These are phyloP conservation scores for Autographa gamma DNA, from an alignment of 2,888 invertebrate genomes.

Conservation along the genomic window DNA sequence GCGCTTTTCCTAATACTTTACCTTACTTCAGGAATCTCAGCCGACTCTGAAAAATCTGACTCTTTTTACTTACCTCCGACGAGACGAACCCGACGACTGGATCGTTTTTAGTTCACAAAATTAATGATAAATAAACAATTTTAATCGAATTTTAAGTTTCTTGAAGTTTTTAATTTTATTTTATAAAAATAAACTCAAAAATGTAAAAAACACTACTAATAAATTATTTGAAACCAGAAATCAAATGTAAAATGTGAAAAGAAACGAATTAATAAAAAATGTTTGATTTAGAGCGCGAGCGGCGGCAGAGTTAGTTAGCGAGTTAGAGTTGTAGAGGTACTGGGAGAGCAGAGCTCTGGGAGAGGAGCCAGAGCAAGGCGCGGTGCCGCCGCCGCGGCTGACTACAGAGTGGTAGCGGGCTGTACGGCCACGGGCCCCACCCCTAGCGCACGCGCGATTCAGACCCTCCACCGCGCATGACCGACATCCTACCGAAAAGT, in stretches of 20 bases:
- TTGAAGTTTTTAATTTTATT: conserved; percentile 23
- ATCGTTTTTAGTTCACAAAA: conserved; percentile 73
- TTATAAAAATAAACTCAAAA: conserved; percentile 68
- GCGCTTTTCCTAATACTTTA: conserved; percentile 55
- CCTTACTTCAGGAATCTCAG: conserved; percentile 34
- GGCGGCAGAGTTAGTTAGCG: conserved; percentile 76
- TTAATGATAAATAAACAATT: conserved; percentile 77
- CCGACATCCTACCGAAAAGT: conserved; percentile 87
- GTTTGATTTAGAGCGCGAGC: conserved; percentile 73
- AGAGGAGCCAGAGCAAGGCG: conserved; percentile 72
- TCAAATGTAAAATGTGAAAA: conserved; percentile 71
- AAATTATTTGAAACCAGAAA: conserved; percentile 66
- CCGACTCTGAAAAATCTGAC: conserved; percentile 50
- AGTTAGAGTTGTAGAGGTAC: conserved; percentile 66
- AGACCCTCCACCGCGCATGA: conserved; percentile 80
- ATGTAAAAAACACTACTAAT: conserved; percentile 76
- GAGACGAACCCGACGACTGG: conserved; percentile 33
- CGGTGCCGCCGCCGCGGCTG: conserved; percentile 84
- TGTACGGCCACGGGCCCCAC: conserved; percentile 82
- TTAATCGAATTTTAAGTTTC: conserved; percentile 55
- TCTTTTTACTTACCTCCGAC: conserved; percentile 46
- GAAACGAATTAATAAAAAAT: conserved; percentile 72
- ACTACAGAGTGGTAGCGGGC: conserved; percentile 86
- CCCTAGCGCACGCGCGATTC: conserved; percentile 84
- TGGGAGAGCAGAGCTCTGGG: conserved; percentile 65